These are phyloP conservation scores for Drosophila mojavensis DNA, from an alignment of 1,140 invertebrate genomes.

Conservation along the genomic window DNA sequence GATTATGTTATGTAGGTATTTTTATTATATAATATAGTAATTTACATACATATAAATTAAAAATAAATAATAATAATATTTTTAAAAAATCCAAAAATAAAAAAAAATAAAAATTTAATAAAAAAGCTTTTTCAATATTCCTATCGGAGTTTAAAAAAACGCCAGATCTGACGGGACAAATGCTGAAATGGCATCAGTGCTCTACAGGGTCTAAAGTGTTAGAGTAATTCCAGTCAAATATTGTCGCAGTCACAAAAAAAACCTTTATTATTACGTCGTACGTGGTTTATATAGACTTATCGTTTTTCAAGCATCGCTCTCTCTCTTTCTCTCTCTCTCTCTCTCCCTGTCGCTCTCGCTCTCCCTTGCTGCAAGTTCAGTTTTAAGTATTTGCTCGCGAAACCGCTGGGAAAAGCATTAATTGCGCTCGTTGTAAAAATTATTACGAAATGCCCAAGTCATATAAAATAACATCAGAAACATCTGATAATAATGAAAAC, in stretches of 20 bases:
- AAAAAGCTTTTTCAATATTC: no score
- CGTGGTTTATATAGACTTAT: neutral
- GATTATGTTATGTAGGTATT: no score
- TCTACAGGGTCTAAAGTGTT: neutral
- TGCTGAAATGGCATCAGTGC: no score
- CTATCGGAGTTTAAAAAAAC: no score
- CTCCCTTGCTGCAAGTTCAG: neutral
- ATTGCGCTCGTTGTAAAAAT: conserved; percentile 8
- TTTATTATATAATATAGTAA: no score
- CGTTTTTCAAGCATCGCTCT: neutral
- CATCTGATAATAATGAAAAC: neutral
- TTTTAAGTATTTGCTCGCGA: neutral
- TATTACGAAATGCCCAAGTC: neutral
- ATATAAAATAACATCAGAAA: conserved; percentile 12
- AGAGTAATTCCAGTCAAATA: neutral
- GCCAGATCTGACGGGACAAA: no score
- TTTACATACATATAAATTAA: no score
- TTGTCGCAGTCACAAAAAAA: neutral
- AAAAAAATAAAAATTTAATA: no score
- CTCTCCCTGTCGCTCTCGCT: no score
- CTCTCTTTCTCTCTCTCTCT: neutral
- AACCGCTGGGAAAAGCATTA: conserved; percentile 10
- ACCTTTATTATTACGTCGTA: neutral
- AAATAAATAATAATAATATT: no score
- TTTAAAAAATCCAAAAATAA: no score